phyloP scores from a whole-genome alignment of 2,113 vertebrate species.

The Grallaria varia region DNA sequence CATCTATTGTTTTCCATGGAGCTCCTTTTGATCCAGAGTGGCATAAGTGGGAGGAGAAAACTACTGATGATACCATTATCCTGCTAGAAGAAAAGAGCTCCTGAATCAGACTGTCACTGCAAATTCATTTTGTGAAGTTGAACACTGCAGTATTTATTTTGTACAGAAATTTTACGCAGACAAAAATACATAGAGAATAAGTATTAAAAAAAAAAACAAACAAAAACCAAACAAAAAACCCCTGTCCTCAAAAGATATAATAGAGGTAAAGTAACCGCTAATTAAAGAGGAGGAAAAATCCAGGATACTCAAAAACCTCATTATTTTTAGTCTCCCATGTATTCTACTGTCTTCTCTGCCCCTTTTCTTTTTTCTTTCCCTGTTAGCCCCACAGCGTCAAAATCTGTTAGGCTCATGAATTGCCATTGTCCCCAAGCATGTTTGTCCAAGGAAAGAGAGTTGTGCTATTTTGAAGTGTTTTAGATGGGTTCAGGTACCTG shows the following conservation, averaged over 20 bases:
- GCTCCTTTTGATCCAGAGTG: not conserved
- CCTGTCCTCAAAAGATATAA: not conserved
- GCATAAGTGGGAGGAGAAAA: not conserved
- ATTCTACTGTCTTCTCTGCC: not conserved
- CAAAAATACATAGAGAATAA: not conserved
- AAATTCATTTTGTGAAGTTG: not conserved
- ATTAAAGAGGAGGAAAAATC: not conserved
- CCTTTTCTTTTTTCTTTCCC: not conserved
- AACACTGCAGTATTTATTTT: not conserved
- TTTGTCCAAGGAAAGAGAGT: not conserved
- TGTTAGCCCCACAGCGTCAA: not conserved
- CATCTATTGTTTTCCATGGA: not conserved
- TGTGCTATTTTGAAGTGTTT: not conserved
- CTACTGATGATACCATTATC: not conserved
- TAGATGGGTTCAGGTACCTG: not conserved
- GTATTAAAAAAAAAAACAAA: no score
- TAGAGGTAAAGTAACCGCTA: not conserved
- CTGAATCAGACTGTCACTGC: not conserved
- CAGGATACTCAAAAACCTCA: not conserved
- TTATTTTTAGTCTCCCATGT: not conserved
- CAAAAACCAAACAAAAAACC: no score
- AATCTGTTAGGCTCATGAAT: not conserved
- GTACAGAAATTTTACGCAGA: not conserved
- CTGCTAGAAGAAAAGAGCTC: not conserved
- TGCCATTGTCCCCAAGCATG: rapidly evolving